Evolutionary conservation across 2,113 vertebrate genomes (phyloP), one percentile per base, ranked within the genome.

Genomic region (Zosterops hypoxanthus): DNA sequence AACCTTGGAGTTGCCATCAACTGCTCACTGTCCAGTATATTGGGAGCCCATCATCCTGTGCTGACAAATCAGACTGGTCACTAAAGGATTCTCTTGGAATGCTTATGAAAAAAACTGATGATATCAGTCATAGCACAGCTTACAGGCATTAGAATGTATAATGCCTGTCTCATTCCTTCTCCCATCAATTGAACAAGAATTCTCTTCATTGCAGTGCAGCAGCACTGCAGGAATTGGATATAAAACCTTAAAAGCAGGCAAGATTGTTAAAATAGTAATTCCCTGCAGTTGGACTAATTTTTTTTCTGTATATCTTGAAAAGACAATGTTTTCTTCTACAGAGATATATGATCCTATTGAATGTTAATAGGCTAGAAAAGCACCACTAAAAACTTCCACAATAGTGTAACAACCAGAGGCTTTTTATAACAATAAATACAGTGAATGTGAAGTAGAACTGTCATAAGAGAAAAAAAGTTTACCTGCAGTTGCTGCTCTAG

Each of bases 401-500:
- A 75, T 19, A 69, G 8, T 39, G 20, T 42, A 90, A 41, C 57
- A 53, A 49, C 8, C 18, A 73, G 26, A 91, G 19, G 2, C 25
- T 55, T 91, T 81, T 78, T 72, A 61, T 50, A 59, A 42, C 21
- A 88, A 60, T 24, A 92, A 91, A 68, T 49, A 29, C 2, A 80
- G 21, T 59, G 6, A 72, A 89, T 14, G 18, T 82, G 47, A 59
- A 57, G 41, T 47, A 85, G 39, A 65, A 79, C 20, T 34, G 8
- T 49, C 28, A 4, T 56, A 34, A 85, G 8, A 44, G 57, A 64
- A 70, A 52, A 64, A 68, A 42, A 41, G 36, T 59, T 98, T 98
- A 99, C 98, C 98, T 99, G 98, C 42, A 99, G 97, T 34, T 98
- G 98, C 94, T 98, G 98, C 76, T 99, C 98, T 97, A 99, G 95